Base-by-base conservation (phyloP, 2,113 vertebrate genomes). In the Gila orcuttii region DNA sequence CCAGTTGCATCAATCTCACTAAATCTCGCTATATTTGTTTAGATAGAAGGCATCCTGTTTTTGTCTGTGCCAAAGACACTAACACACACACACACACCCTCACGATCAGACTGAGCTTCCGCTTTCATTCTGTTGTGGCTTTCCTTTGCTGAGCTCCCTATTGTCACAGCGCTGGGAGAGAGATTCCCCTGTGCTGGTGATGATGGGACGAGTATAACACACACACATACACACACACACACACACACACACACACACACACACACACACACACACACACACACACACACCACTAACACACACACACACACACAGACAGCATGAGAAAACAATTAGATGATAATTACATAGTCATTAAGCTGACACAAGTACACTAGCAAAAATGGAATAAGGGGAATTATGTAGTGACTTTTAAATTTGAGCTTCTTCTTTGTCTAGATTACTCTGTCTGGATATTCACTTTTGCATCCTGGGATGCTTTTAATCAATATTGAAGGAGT, bases 141-240 rank as follows among this genome's bases (percentile, higher is more conserved):
- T 82, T 86, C 66, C 85, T 86, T 68, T 50, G 55, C 75, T 11
- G 39, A 57, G 33, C 45, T 60, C 62, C 42, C 85, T 81, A 88
- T 86, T 84, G 85, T 85, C 31, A 59, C 45, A 50, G 28, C 79
- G 42, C 33, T n/a, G 69, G 11, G 73, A 78, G 25, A 69, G 84
- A 77, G 64, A 84, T 84, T 86, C 68, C 59, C 60, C 59, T 81
- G 75, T 62, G 57, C 64, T 47, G 42, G 19, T 71, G 68, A 23
- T 42, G 68, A 19, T 23, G 21, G 10, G 10, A 23, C 4, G 4
- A 6, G 12, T 71, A 71, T 42, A 71, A 39, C 31, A 17, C 8
- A 36, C 19, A 33, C 45, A 47, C 45, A 50, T 12, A 50, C 47
- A 50, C 47, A 13, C 47, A 13, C 12, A 50, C 12, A 13, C 11